Conservation (phyloP, 2,888 invertebrate genomes). For the Ormyrus pomaceus region DNA sequence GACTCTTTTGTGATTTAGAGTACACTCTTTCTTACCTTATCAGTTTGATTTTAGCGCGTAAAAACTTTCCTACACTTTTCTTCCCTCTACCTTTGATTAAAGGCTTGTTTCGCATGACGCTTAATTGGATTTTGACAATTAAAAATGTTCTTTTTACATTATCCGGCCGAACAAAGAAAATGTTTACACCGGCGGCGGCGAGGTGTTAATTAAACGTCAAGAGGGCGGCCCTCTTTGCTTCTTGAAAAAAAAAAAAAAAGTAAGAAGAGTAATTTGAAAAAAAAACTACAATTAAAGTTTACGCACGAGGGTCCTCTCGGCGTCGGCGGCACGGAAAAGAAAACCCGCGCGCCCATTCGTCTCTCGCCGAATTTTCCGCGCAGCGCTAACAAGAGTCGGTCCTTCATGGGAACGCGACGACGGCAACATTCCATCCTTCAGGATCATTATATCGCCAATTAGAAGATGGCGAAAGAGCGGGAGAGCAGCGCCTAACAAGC, state of each 20-base stretch:
- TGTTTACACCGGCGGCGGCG: too few relatives aligned
- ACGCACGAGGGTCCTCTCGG: too few relatives aligned
- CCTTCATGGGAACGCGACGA: slow-evolving; percentile 11
- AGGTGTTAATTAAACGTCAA: too few relatives aligned
- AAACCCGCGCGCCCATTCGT: too few relatives aligned
- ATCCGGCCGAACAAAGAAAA: too few relatives aligned
- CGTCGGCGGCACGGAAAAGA: too few relatives aligned
- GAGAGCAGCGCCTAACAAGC: slow-evolving; percentile 74
- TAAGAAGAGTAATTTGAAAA: too few relatives aligned
- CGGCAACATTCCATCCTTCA: slow-evolving; percentile 73
- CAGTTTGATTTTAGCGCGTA: slow-evolving; percentile 39
- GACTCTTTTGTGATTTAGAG: slow-evolving; percentile 50
- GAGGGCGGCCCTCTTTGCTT: too few relatives aligned
- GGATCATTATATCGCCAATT: slow-evolving; percentile 76
- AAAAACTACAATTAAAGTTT: too few relatives aligned
- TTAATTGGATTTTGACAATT: slow-evolving; percentile 15
- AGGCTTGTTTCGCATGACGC: not conserved
- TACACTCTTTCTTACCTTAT: slow-evolving; percentile 25
- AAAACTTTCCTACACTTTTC: slow-evolving; percentile 15
- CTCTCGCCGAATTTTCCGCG: slow-evolving; percentile 34
- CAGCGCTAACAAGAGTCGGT: slow-evolving; percentile 39
- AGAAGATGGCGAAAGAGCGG: slow-evolving; percentile 71
- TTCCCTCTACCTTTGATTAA: not conserved
- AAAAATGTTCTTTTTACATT: too few relatives aligned
- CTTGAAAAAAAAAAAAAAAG: too few relatives aligned